Base-by-base conservation (phyloP, 2,797 vertebrate species). In the Chelon auratus region DNA sequence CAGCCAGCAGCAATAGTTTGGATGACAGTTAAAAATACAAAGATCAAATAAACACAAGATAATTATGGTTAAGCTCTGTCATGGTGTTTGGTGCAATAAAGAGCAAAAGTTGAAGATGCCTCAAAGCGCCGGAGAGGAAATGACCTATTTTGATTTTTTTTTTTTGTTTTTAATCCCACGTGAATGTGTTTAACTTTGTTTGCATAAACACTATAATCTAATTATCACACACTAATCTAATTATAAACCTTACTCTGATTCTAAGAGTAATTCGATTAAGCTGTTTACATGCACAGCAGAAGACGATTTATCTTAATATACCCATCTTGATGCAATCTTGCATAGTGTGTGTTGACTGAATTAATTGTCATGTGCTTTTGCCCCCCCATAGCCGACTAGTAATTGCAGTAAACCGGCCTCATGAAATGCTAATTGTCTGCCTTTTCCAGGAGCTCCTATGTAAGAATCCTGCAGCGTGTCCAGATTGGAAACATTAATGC, bases 151-250 rank as follows among this genome's bases (percentile, higher is more conserved):
- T 62, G 42, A 20, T 20, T 57, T 75, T 53, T 53, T 73, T 64
- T 33, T 33, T 33, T 33, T 33, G n/a, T 33, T 33, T 62, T 26
- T 55, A 18, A 65, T 80, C 69, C 57, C 15, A 33, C 62, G 24
- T 58, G 59, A 81, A 81, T 77, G 72, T 85, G 62, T 80, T 54
- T 82, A 76, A 87, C 71, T 82, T 88, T 91, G 87, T 91, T 89
- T 91, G 79, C 81, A 80, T 75, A 85, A 90, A 89, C 82, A 81
- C 62, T 40, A 55, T 83, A 85, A 91, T 89, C 83, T 72, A 63
- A 90, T 92, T 86, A 91, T 81, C 85, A 84, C 68, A 83, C 77
- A 74, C 85, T 91, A 91, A 92, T 92, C 88, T 80, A 87, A 90
- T 92, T 86, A 90, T 72, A 68, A 80, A 89, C 69, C 87, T 76